Evolutionary conservation across 2,113 vertebrate genomes (phyloP).

Genomic region (Bubo blakistoni): DNA sequence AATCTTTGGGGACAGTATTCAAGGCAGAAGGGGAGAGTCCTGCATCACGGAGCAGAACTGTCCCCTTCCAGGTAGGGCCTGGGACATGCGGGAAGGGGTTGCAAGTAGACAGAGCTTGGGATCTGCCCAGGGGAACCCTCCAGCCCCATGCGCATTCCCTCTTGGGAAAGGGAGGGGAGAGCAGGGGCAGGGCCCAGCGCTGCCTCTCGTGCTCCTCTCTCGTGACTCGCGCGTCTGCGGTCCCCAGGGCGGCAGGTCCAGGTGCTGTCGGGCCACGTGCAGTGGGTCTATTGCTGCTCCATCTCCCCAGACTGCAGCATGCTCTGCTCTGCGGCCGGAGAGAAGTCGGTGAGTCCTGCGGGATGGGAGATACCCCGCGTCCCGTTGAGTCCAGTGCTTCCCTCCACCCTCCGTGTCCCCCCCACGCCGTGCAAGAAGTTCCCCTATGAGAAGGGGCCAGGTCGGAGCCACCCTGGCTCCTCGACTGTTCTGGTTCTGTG

Average conservation of each 20-base stretch:
- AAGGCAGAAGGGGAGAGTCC: neutral
- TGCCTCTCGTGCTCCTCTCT: neutral
- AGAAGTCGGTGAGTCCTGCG: constrained; percentile 85
- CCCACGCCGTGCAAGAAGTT: fast-evolving
- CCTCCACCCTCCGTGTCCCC: fast-evolving
- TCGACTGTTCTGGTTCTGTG: fast-evolving
- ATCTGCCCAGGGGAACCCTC: neutral
- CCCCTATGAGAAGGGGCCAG: neutral
- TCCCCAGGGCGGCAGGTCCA: constrained; percentile 84
- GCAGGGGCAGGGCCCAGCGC: neutral
- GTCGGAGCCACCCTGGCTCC: neutral
- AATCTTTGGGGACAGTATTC: neutral
- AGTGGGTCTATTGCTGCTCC: constrained; percentile 93
- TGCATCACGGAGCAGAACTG: neutral
- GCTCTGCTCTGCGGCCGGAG: constrained; percentile 89
- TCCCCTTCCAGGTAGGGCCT: neutral
- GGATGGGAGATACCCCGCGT: neutral
- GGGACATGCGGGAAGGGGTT: neutral
- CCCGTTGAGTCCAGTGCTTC: neutral
- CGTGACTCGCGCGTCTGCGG: neutral
- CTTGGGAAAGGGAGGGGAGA: neutral
- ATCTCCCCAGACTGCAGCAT: constrained; percentile 93
- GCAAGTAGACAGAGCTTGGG: neutral
- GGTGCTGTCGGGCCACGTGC: constrained; percentile 85
- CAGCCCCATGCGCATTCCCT: fast-evolving